Base-by-base conservation (phyloP, 2,888 invertebrate species). In the Tinea semifulvella region DNA sequence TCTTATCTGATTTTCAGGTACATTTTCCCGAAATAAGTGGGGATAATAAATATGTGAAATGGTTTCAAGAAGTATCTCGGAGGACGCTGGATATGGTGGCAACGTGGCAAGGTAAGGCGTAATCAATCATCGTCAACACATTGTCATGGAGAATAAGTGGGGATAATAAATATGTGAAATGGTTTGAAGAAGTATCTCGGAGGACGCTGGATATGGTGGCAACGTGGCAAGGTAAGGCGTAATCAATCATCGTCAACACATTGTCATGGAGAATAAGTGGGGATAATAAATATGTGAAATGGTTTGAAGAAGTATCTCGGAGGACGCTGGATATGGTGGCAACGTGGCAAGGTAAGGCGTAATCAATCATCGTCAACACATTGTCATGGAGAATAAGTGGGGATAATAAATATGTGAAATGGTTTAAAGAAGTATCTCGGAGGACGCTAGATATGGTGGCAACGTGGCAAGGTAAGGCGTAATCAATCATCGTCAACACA, bases 51-150 rank as follows among this genome's bases (percentile, higher is more conserved):
- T 74, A 82, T 47, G 68, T 73, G 48, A 67, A 65, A 48, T 79
- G 84, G 62, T 86, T 73, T 54, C 60, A 71, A 2, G 82, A 84
- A 53, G 83, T 88, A 5, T 82, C 85, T 0, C 65, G 75, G 28
- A 68, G 67, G 39, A 87, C 87, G 22, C 71, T 86, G 5, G 70
- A 83, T 45, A 73, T 87, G 64, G 86, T 86, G 2, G 85, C 86
- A 0, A 63, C 75, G 0, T 88, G 88, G 88, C 79, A 79, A 66
- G 77, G 79, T 75, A 52, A n/a, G n/a, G n/a, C n/a, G n/a, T n/a
- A n/a, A n/a, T n/a, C n/a, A n/a, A n/a, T n/a, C n/a, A n/a, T n/a
- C n/a, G n/a, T n/a, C n/a, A n/a, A n/a, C n/a, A n/a, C n/a, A n/a
- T n/a, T n/a, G n/a, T n/a, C n/a, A n/a, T n/a, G n/a, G n/a, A n/a